These are phyloP conservation scores for Natator depressus DNA, from an alignment of 2,113 vertebrate species.

Conservation along the genomic window DNA sequence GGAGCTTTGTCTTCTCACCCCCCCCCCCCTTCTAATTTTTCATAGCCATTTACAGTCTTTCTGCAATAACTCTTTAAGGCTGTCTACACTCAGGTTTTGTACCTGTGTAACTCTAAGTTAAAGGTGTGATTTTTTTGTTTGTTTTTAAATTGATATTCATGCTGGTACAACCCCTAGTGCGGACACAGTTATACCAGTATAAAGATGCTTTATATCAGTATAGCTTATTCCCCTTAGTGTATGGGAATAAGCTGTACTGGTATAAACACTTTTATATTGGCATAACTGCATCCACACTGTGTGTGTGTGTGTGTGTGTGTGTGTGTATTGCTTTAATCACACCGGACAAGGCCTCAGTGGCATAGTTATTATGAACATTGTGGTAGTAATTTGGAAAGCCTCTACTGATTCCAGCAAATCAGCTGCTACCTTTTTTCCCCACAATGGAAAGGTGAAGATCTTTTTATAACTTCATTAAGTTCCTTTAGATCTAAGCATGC, in stretches of 20 bases:
- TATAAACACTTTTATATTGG: not conserved
- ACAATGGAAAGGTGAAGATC: too few species aligned
- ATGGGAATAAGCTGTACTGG: not conserved
- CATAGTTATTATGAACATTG: not conserved
- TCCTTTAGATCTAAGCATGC: too few species aligned
- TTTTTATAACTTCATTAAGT: too few species aligned
- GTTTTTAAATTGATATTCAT: not conserved
- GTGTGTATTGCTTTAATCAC: not conserved
- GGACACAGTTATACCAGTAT: not conserved
- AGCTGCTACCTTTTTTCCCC: too few species aligned
- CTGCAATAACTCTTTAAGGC: not conserved
- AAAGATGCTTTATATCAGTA: not conserved
- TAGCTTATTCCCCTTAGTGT: not conserved
- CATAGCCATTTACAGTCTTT: not conserved
- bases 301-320: not conserved
- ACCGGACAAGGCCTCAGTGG: not conserved
- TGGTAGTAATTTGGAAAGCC: not conserved
- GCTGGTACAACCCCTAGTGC: not conserved
- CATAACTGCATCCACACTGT: not conserved
- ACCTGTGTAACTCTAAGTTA: not conserved
- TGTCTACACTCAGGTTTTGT: not conserved
- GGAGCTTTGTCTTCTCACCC: not conserved
- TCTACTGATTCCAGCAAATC: too few species aligned
- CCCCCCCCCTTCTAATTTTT: not conserved
- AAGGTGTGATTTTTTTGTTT: not conserved